Conservation (phyloP, 2,888 invertebrate species). For the Microplitis manilae region DNA sequence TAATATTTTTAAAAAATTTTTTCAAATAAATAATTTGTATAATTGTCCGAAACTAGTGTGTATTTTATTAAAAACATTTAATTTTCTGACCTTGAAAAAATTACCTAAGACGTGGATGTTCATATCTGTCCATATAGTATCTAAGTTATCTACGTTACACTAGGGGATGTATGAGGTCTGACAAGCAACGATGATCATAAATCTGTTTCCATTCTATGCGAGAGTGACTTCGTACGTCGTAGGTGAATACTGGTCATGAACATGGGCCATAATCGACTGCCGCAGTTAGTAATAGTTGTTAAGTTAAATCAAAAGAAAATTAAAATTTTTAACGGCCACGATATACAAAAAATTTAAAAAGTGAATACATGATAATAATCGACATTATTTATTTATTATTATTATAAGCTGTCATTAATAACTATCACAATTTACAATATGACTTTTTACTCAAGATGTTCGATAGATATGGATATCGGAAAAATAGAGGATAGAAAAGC, state of each 20-base stretch:
- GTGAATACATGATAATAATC: conserved; percentile 48
- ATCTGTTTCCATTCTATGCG: too few species aligned
- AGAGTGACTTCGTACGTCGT: too few species aligned
- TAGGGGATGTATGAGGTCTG: too few species aligned
- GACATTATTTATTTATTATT: conserved; percentile 64
- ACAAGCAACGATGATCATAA: too few species aligned
- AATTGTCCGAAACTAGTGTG: background rate
- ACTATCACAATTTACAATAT: conserved; percentile 61
- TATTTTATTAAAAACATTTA: background rate
- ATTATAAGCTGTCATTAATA: conserved; percentile 59
- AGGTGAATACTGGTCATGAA: too few species aligned
- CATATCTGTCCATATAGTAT: too few species aligned
- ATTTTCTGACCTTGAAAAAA: too few species aligned
- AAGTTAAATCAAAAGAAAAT: background rate
- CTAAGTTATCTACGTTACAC: too few species aligned
- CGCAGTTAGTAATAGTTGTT: background rate
- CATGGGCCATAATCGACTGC: too few species aligned
- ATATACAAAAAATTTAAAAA: background rate
- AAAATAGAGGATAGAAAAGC: conserved; percentile 42
- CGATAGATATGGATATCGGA: conserved; percentile 44
- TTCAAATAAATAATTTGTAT: background rate
- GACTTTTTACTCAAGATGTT: conserved; percentile 37
- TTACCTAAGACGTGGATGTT: too few species aligned
- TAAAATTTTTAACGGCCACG: background rate
- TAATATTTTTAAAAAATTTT: background rate